Evolutionary conservation across 2,888 invertebrate species (phyloP).

Genomic region (Kryphioiulus occultus): DNA sequence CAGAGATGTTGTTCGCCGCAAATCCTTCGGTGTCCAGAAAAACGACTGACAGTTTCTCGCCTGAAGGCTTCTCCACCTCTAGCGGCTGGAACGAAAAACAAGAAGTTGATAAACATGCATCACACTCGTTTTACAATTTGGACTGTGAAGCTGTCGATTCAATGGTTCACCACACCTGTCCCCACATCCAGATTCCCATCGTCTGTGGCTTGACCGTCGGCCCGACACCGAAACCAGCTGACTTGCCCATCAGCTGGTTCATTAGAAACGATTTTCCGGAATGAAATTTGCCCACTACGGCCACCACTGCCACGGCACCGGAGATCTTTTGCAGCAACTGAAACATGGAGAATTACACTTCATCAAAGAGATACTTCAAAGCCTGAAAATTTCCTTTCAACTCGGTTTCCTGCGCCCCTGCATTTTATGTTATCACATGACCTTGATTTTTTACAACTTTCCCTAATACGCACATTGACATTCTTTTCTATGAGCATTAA

Average conservation of each 20-base stretch:
- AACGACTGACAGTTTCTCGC: slow-evolving; percentile 54
- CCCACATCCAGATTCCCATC: slow-evolving; percentile 58
- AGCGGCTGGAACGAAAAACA: slow-evolving; percentile 53
- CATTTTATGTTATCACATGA: background rate
- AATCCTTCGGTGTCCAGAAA: slow-evolving; percentile 57
- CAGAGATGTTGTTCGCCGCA: slow-evolving; percentile 57
- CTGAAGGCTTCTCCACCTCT: slow-evolving; percentile 46
- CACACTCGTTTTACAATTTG: too few relatives aligned
- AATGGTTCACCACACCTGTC: slow-evolving; percentile 54
- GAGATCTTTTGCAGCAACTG: slow-evolving; percentile 55
- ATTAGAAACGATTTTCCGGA: slow-evolving; percentile 57
- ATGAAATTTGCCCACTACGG: slow-evolving; percentile 57
- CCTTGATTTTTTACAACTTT: background rate
- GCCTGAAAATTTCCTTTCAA: background rate
- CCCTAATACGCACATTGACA: slow-evolving; percentile 53
- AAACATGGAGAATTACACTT: too few relatives aligned
- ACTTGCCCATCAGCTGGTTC: slow-evolving; percentile 57
- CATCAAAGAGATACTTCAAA: too few relatives aligned
- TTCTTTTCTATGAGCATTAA: slow-evolving; percentile 56
- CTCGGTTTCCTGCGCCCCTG: background rate
- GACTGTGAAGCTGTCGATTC: too few relatives aligned
- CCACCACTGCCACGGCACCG: slow-evolving; percentile 55
- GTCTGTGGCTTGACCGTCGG: slow-evolving; percentile 56
- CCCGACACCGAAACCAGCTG: slow-evolving; percentile 56
- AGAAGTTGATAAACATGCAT: background rate